These are phyloP conservation scores for Polyergus mexicanus DNA, from an alignment of 1,140 invertebrate genomes.

Conservation along the genomic window DNA sequence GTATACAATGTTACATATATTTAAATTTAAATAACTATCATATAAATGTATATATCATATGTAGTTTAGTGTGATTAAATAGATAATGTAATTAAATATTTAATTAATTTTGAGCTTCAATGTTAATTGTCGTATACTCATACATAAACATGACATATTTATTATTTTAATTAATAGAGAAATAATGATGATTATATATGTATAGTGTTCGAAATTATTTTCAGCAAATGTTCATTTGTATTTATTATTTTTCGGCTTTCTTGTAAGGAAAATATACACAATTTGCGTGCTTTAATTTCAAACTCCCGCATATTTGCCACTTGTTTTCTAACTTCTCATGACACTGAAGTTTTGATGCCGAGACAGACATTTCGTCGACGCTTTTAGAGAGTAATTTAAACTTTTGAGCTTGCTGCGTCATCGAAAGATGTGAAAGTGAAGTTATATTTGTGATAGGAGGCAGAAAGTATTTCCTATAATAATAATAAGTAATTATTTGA, in stretches of 20 bases:
- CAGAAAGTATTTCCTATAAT: not conserved
- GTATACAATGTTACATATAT: not conserved
- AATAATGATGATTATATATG: not conserved
- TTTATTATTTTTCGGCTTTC: not conserved
- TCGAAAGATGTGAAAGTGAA: not conserved
- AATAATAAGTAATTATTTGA: too few relatives aligned
- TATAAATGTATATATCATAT: not conserved
- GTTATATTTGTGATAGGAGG: too few relatives aligned
- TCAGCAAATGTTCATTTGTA: not conserved
- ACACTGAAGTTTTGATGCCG: slow-evolving; percentile 20
- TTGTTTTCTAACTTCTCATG: not conserved
- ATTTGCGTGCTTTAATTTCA: slow-evolving; percentile 33
- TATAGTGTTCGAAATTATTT: not conserved
- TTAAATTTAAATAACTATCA: not conserved
- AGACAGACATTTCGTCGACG: not conserved
- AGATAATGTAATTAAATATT: too few relatives aligned
- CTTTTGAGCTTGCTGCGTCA: slow-evolving; percentile 3
- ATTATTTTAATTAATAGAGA: not conserved
- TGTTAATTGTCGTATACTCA: too few relatives aligned
- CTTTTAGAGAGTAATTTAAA: slow-evolving; percentile 32
- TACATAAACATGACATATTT: not conserved
- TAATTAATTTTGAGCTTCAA: slow-evolving; percentile 4
- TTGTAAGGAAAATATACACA: not conserved
- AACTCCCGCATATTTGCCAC: not conserved
- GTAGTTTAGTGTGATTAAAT: too few relatives aligned